A percentile compares a stretch with the other conserved stretches of the same genome.
Evolutionary conservation across 2,113 vertebrate species (phyloP).

Genomic region (Triplophysa dalaica): DNA sequence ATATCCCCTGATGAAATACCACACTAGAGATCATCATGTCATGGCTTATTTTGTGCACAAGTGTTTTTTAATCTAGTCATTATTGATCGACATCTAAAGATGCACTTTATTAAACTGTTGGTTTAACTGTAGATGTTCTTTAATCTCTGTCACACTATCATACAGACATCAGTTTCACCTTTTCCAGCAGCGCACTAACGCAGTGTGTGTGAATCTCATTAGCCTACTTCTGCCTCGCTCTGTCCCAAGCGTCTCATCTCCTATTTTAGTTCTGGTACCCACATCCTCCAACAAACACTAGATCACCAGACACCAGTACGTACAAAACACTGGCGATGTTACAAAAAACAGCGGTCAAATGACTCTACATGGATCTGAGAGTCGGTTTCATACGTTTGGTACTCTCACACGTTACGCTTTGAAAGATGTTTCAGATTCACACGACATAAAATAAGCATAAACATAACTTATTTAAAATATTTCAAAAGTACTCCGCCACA

Average conservation of each 20-base stretch:
- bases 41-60: neutral
- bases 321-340: neutral
- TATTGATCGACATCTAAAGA: neutral
- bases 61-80: neutral
- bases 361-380: too few relatives aligned
- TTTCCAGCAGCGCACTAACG: slow-evolving; percentile 1
- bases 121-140: neutral
- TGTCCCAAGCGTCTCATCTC: neutral
- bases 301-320: neutral
- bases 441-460: too few relatives aligned
- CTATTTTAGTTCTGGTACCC: slow-evolving; percentile 16
- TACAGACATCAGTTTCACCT: slow-evolving; percentile 4
- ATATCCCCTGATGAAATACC: slow-evolving; percentile 12
- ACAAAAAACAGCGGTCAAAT: slow-evolving; percentile 1
- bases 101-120: neutral
- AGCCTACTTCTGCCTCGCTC: slow-evolving; percentile 50
- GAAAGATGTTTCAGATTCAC: neutral
- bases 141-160: neutral
- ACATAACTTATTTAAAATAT: too few relatives aligned
- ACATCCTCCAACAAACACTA: neutral
- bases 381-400: too few relatives aligned
- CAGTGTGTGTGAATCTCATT: slow-evolving; percentile 51
- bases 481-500: too few relatives aligned
- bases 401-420: too few relatives aligned
- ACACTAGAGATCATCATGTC: slow-evolving; percentile 17